Evolutionary conservation across 2,797 vertebrate genomes (phyloP).

Genomic region (Halcyon badia): DNA sequence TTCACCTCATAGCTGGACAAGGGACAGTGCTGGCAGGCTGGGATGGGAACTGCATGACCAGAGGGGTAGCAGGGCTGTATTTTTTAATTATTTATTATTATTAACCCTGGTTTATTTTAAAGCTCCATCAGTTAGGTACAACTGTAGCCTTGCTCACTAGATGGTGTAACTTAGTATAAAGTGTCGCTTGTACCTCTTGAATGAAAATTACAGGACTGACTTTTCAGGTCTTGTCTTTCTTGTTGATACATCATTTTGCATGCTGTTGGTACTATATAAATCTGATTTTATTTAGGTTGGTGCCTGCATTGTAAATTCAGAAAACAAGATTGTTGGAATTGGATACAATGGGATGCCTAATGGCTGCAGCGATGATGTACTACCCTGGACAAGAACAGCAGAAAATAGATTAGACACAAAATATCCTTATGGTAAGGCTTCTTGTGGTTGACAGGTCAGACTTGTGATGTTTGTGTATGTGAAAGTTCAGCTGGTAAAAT

Average conservation of each 20-base stretch:
- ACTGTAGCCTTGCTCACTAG: neutral
- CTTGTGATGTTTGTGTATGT: neutral
- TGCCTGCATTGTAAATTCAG: conserved; percentile 94
- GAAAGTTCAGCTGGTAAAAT: neutral
- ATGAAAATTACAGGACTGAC: neutral
- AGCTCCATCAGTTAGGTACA: neutral
- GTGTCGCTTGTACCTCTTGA: neutral
- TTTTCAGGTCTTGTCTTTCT: neutral
- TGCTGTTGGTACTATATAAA: neutral
- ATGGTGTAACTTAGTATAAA: neutral
- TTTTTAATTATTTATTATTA: neutral
- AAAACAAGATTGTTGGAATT: conserved; percentile 97
- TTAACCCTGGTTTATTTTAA: neutral
- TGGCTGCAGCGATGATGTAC: conserved; percentile 90
- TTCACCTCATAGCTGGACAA: neutral
- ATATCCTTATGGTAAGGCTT: conserved; percentile 89
- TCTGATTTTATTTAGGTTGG: conserved; percentile 86
- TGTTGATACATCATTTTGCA: neutral
- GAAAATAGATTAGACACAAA: conserved; percentile 89
- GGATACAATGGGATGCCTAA: conserved; percentile 98
- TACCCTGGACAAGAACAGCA: conserved; percentile 91
- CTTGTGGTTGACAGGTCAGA: neutral
- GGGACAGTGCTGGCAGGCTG: neutral
- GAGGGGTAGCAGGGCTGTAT: neutral
- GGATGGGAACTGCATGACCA: neutral